These are phyloP conservation scores for Pipistrellus nathusii DNA, from an alignment of 2,797 vertebrate species.

Conservation along the genomic window DNA sequence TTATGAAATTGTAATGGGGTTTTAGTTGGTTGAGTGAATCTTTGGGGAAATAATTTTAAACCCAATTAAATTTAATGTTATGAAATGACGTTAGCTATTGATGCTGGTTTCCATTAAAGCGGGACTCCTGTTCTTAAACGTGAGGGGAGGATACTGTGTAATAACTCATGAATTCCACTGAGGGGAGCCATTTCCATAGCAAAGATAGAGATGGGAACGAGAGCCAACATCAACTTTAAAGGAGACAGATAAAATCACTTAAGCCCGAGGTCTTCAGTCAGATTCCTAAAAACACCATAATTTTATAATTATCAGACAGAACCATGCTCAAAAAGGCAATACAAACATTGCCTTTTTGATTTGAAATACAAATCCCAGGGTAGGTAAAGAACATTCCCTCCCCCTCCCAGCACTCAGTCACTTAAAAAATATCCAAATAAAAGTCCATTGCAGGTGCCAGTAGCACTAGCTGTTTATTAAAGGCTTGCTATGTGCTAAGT, in stretches of 20 bases:
- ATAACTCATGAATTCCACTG: constrained; percentile 48
- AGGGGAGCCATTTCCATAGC: constrained; percentile 71
- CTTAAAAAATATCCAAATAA: background rate
- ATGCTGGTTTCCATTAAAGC: background rate
- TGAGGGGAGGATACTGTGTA: background rate
- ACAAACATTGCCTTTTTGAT: background rate
- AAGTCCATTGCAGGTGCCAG: background rate
- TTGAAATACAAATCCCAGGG: background rate
- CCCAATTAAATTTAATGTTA: background rate
- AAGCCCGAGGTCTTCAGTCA: background rate
- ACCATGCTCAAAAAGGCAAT: background rate
- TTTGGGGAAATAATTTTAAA: constrained; percentile 40
- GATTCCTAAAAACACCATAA: background rate
- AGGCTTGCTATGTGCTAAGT: background rate
- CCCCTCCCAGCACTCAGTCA: background rate
- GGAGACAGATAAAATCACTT: background rate
- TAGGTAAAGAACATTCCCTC: background rate
- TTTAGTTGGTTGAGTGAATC: background rate
- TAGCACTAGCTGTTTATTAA: background rate
- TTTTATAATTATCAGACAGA: background rate
- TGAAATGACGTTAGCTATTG: background rate
- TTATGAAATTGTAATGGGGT: background rate
- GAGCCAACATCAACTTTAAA: background rate
- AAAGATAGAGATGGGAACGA: background rate
- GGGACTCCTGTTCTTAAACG: background rate